A percentile compares a stretch with the other conserved stretches of the same genome.
Evolutionary conservation across 1,140 invertebrate genomes (phyloP).

Genomic region (Ceratina calcarata): DNA sequence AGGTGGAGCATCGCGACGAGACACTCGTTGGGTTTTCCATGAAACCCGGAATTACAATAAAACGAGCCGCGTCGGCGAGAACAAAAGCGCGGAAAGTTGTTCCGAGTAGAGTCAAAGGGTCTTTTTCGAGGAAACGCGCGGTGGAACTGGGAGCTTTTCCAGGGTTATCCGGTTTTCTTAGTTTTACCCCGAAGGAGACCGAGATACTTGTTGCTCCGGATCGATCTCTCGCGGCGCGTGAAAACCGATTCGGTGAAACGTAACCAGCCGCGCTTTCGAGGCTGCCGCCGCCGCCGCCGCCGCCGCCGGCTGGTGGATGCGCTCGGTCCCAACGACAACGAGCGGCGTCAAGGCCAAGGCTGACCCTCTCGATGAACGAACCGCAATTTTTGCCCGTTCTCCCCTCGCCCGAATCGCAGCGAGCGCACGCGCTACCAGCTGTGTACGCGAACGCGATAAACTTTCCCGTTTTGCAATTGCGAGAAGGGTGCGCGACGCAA

Average conservation of each 20-base stretch:
- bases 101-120: neutral
- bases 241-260: constrained; percentile 34
- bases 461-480: neutral
- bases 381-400: constrained; percentile 29
- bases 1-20: too few species aligned
- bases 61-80: neutral
- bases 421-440: constrained; percentile 5
- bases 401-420: constrained; percentile 6
- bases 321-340: neutral
- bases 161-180: neutral
- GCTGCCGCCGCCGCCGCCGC: neutral
- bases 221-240: constrained; percentile 36
- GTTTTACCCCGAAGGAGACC: constrained; percentile 17
- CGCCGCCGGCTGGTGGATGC: neutral
- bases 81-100: neutral
- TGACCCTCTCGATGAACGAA: constrained; percentile 3
- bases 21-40: too few species aligned
- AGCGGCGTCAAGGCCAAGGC: constrained; percentile 22
- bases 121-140: too few species aligned
- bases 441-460: constrained; percentile 9
- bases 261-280: neutral
- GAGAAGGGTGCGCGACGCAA: constrained; percentile 27
- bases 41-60: too few species aligned
- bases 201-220: constrained; percentile 52
- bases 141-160: neutral